Conservation (phyloP, 2,888 invertebrate species). For the Ceramica pisi region DNA sequence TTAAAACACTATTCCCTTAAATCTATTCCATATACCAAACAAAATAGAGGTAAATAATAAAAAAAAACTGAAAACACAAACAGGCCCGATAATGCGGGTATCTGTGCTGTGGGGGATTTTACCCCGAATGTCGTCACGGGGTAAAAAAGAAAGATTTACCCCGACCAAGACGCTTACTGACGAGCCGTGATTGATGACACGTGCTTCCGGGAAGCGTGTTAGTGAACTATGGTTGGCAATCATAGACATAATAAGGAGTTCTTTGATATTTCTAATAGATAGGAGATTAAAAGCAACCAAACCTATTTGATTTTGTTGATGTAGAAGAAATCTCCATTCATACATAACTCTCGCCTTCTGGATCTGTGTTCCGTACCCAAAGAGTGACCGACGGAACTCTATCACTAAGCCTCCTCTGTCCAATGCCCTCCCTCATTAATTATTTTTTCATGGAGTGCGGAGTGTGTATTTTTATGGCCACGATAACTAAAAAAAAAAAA, state of each 20-base stretch:
- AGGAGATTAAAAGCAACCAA: too few relatives aligned
- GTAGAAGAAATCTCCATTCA: too few relatives aligned
- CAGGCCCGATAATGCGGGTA: conserved; percentile 48
- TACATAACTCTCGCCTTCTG: not conserved
- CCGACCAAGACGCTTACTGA: conserved; percentile 69
- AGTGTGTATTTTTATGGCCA: too few relatives aligned
- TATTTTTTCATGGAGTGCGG: too few relatives aligned
- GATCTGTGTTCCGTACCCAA: too few relatives aligned
- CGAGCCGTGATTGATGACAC: conserved; percentile 77
- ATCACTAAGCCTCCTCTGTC: too few relatives aligned
- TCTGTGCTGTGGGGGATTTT: conserved; percentile 34
- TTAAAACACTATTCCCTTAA: conserved; percentile 21
- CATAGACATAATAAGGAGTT: conserved; percentile 16
- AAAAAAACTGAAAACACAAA: conserved; percentile 58
- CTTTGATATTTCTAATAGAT: too few relatives aligned
- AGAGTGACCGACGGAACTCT: too few relatives aligned
- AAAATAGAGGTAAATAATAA: conserved; percentile 45
- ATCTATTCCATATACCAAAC: conserved; percentile 34
- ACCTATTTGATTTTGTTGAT: too few relatives aligned
- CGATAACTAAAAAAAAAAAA: too few relatives aligned
- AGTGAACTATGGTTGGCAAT: conserved; percentile 23
- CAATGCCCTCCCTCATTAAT: too few relatives aligned
- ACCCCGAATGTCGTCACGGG: conserved; percentile 39
- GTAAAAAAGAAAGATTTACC: conserved; percentile 80
- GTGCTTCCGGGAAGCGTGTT: conserved; percentile 53